Base-by-base conservation (phyloP, 2,797 vertebrate genomes). In the Phoebastria nigripes region DNA sequence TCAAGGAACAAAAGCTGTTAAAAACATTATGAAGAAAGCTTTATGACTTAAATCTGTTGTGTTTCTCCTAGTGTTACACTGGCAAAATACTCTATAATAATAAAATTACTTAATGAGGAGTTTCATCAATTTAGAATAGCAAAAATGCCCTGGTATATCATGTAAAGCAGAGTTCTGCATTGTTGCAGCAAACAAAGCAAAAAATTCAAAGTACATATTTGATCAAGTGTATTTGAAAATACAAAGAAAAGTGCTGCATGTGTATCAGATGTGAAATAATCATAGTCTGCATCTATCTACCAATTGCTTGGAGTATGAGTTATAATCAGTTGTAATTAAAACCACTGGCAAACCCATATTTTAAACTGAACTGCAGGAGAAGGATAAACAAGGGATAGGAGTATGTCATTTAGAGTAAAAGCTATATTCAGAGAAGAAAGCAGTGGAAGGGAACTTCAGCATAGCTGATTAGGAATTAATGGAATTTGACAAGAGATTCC, bases 31-130 rank as follows among this genome's bases (percentile, higher is more conserved):
- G 76, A 95, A 97, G 76, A 86, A 95, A 96, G 87, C 81, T 90
- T 96, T 96, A 95, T 76, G 21, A 93, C 69, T 97, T 73, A 92
- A 97, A 97, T 97, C 77, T 93, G 88, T 83, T 96, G 71, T 84
- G 47, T 87, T 96, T 92, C 65, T 94, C 82, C 65, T 78, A 83
- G 58, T 83, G 58, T 87, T 96, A 89, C 31, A 84, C 7, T 90
- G 83, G 83, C 25, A 95, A 87, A 90, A 66, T 92, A 78, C n/a
- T 80, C 76, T 55, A 25, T 94, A 96, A 97, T 78, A 97, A 96
- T 90, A 96, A 97, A 97, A 95, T 86, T 94, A 91, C 81, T 88
- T 97, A 97, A 97, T 95, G 95, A 97, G 66, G 79, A 97, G 52
- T 97, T 96, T 96, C 82, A 92, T 96, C 77, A 94, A 47, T 87